Percentiles rank a stretch among this genome's conserved stretches.
Evolutionary conservation across 2,888 invertebrate species (phyloP).

Genomic region (Sipha maydis): DNA sequence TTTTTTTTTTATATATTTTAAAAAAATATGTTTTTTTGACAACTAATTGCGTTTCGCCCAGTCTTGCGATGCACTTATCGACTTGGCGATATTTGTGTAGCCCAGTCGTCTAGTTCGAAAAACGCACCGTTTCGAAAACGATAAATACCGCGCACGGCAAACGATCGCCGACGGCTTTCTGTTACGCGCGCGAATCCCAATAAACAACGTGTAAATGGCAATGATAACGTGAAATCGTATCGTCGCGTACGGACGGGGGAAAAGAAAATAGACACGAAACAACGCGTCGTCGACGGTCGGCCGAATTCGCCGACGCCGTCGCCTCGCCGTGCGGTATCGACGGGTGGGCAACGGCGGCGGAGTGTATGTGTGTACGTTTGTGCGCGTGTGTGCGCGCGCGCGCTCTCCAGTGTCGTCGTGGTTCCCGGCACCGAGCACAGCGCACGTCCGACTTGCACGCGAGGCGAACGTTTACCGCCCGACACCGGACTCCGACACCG

Average conservation of each 20-base stretch:
- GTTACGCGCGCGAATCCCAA: neutral
- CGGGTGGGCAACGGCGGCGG: neutral
- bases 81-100: too few relatives aligned
- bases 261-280: neutral
- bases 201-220: neutral
- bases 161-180: neutral
- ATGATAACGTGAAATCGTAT: neutral
- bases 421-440: neutral
- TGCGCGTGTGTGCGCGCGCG: too few relatives aligned
- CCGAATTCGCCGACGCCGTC: neutral
- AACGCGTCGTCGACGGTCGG: neutral
- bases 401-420: neutral
- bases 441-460: slow-evolving; percentile 18
- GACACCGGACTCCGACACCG: neutral
- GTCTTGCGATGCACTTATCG: too few relatives aligned
- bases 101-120: too few relatives aligned
- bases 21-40: too few relatives aligned
- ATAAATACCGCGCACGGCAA: too few relatives aligned
- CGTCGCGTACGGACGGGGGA: neutral
- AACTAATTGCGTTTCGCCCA: too few relatives aligned
- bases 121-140: too few relatives aligned
- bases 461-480: neutral
- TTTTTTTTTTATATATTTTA: too few relatives aligned
- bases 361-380: too few relatives aligned
- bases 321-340: neutral